Evolutionary conservation across 2,888 invertebrate species (phyloP), one percentile per base, ranked within the genome.

Genomic region (Myathropa florea): DNA sequence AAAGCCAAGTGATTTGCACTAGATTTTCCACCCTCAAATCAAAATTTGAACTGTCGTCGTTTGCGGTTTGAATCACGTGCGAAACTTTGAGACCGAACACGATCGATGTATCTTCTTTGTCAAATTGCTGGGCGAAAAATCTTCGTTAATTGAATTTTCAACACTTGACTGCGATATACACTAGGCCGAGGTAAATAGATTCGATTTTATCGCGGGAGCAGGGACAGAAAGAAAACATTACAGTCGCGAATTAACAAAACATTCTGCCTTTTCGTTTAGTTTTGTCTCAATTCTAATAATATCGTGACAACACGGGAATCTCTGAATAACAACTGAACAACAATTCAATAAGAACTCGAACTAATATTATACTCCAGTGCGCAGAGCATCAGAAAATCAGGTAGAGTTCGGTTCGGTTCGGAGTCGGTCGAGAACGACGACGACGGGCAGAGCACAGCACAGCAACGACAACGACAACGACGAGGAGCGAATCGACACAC

Each of bases 281-380:
- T 72, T 65, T 71, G 65, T 78, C 68, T 79, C 46, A 71, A 86
- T 75, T 82, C 77, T 78, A 73, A 33, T 86, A 71, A 82, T 83
- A 67, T 86, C 86, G 86, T 86, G 86, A 86, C 86, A 86, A 83
- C 86, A 82, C 83, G 86, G 82, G 86, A 86, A 82, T 86, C 83
- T 39, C 86, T 83, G 83, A 86, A 86, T 73, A 86, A 78, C 83
- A 86, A 86, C 86, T 86, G 86, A 86, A 83, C 73, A 86, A 63
- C 83, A 75, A 83, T 82, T 86, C 86, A 86, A 86, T 86, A 86
- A 86, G 86, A 86, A 86, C 86, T 86, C 78, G 78, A 86, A 86
- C 86, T 86, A 86, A 86, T 86, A 86, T 83, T 86, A 68, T 83
- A 83, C 86, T 83, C 86, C 86, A 83, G 79, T 83, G 86, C 86